These are phyloP conservation scores for Dolichotis patagonum DNA, from an alignment of 2,113 vertebrate species.

Conservation along the genomic window DNA sequence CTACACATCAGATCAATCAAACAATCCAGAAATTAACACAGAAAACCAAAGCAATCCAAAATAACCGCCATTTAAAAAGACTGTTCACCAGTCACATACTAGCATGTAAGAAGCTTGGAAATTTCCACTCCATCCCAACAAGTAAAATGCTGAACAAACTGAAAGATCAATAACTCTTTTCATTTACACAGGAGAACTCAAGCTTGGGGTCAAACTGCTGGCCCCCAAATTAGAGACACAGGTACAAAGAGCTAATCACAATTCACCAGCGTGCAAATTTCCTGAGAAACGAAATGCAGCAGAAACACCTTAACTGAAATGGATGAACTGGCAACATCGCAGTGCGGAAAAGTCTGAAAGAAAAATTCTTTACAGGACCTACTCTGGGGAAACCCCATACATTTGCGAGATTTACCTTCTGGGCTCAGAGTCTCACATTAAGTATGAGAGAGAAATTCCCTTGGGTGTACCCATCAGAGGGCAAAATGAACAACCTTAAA, in stretches of 20 bases:
- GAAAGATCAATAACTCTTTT: not conserved
- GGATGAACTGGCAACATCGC: no score
- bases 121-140: not conserved
- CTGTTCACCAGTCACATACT: not conserved
- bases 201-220: not conserved
- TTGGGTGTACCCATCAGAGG: not conserved
- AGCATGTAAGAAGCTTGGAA: not conserved
- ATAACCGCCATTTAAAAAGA: not conserved
- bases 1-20: not conserved
- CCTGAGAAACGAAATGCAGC: not conserved
- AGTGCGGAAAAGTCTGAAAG: no score
- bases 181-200: not conserved
- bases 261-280: rapidly evolving
- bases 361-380: not conserved
- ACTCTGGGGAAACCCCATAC: no score
- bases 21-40: not conserved
- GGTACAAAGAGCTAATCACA: no score
- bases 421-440: no score
- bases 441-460: not conserved
- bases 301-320: not conserved
- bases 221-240: not conserved
- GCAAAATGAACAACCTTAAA: not conserved
- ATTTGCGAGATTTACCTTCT: not conserved
- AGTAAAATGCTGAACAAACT: not conserved
- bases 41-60: not conserved